Evolutionary conservation across 2,888 invertebrate species (phyloP), one percentile per base, ranked within the genome.

Genomic region (Erebia aethiops): DNA sequence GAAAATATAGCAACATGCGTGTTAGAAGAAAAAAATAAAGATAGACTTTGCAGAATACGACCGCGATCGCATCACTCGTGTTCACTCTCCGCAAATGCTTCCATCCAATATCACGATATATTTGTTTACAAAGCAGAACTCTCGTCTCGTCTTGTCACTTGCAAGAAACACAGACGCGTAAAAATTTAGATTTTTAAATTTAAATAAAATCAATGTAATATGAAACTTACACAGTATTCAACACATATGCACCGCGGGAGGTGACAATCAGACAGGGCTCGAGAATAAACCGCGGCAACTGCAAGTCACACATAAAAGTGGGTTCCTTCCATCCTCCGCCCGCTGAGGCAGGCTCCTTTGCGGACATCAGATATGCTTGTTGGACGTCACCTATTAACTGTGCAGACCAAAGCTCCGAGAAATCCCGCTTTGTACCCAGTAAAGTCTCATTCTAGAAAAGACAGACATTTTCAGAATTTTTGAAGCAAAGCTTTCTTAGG

Each of bases 191-290:
- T 26, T 26, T 26, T 3, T 26, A 26, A 26, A 26, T 26, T 7
- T 1, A 35, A 35, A 35, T 7, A 5, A 35, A 35, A 11, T 9
- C 26, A 14, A 18, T 58, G 9, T 16, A 9, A 14, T 14, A 58
- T 9, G 46, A 71, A 35, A 87, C 92, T 90, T 81, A 94, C 94
- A 91, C 88, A 70, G 93, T 93, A 70, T 88, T 92, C 64, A 95
- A 82, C 67, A 94, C 88, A 78, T 94, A 95, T 43, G 94, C 94
- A 16, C 94, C 94, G 66, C 88, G 84, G 43, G 89, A 90, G 3
- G 95, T 95, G 18, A 95, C 86, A 9, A 95, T 81, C 1, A 95
- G 84, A 77, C 95, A 95, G 0, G 91, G 87, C 72, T 94, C 93
- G 7, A 94, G 75, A 11, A 80, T 81, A 69, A 93, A 92, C 43